Base-by-base conservation (phyloP, 2,113 vertebrate species). In the Cochlearius cochlearius region DNA sequence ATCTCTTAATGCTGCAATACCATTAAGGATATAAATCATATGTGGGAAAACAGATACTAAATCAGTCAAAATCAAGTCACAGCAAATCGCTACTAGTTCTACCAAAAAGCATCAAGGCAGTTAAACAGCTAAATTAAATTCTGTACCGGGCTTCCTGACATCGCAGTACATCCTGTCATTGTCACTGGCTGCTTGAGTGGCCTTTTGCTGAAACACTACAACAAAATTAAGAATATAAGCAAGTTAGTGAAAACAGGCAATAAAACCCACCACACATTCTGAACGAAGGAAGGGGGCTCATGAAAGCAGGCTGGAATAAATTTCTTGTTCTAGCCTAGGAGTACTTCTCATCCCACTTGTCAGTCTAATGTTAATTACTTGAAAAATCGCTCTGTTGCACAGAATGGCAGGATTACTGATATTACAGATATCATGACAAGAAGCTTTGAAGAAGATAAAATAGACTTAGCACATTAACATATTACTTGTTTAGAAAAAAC, bases 201-300 rank as follows among this genome's bases (percentile, higher is more conserved):
- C 96, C 97, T 99, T 99, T 80, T 98, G 98, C 95, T 99, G 98
- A 93, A 99, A 99, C 84, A 99, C 99, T 99, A 90, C 66, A 77
- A 95, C 12, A 67, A 85, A 94, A 84, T 63, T 16, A 79, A 92
- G 50, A 91, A 82, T 20, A 62, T 8, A 56, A 91, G 38, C 30
- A 85, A 89, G 39, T 6, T 47, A 23, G 30, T 64, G 23, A 56
- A 88, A 94, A 94, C 67, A 11, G 11, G 64, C n/a, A 90, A 45
- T 23, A 79, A 77, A 91, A 79, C 7, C 1, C 36, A 74, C 50
- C 20, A 27, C n/a, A 81, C 6, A 12, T 67, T 90, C 58, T 64
- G 58, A 86, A 34, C 0, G 0, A 68, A 86, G 27, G 38, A 73
- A 91, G 25, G 5, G 86, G 18, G n/a, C 17, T 80, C 30, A 68